These are phyloP conservation scores for Napeogenes inachia DNA, from an alignment of 2,888 invertebrate species.

Conservation along the genomic window DNA sequence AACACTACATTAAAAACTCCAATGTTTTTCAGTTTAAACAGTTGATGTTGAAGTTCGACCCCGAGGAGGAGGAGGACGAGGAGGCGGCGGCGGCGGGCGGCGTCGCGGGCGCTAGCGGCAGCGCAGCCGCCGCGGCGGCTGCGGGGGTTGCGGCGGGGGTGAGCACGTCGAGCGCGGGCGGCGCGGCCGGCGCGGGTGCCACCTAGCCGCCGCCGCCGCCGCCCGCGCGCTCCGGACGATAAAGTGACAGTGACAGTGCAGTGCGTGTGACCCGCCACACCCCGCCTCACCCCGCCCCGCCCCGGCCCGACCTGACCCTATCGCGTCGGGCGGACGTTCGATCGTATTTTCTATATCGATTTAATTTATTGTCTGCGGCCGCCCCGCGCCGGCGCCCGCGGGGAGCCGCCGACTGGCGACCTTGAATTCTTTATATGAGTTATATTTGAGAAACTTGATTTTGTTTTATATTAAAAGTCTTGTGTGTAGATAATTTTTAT, in stretches of 20 bases:
- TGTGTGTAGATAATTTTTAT: slow-evolving; percentile 77
- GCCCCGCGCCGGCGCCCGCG: slow-evolving; percentile 28
- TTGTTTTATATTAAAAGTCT: slow-evolving; percentile 71
- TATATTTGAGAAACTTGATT: slow-evolving; percentile 66
- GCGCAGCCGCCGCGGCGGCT: slow-evolving; percentile 33
- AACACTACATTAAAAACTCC: slow-evolving; percentile 28
- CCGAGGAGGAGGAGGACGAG: slow-evolving; percentile 86
- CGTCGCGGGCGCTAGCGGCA: slow-evolving; percentile 31
- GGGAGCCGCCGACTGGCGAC: slow-evolving; percentile 32
- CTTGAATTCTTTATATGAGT: slow-evolving; percentile 54
- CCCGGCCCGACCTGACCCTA: slow-evolving; percentile 41
- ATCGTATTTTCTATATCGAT: slow-evolving; percentile 34
- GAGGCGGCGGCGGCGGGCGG: slow-evolving; percentile 51
- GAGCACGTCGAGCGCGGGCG: slow-evolving; percentile 11
- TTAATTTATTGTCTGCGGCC: slow-evolving; percentile 46
- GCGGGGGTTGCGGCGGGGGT: slow-evolving; percentile 42
- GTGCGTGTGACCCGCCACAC: slow-evolving; percentile 27
- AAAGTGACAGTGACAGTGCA: slow-evolving; percentile 22
- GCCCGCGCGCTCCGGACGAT: slow-evolving; percentile 24
- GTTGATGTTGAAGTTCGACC: slow-evolving; percentile 89
- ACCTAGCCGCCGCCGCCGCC: slow-evolving; percentile 16
- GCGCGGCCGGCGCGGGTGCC: slow-evolving; percentile 24
- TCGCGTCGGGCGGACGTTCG: slow-evolving; percentile 28
- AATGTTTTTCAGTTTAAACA: slow-evolving; percentile 84
- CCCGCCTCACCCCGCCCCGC: slow-evolving; percentile 39